A percentile compares a stretch with the other conserved stretches of the same genome.
Conservation (phyloP, 2,888 invertebrate species). For the Scelioninae gen. 2 region DNA sequence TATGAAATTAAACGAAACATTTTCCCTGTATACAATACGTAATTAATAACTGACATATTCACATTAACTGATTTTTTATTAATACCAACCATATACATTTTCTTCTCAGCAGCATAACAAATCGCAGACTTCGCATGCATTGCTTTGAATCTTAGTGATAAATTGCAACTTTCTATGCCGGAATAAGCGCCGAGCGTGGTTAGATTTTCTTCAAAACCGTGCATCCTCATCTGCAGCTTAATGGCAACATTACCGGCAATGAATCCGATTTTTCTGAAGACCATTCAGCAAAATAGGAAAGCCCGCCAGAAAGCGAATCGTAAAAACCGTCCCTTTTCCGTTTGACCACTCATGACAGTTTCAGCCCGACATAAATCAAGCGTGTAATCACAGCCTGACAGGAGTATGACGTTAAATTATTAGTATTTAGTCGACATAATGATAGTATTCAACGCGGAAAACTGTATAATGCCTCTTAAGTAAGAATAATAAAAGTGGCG, state of each 20-base stretch:
- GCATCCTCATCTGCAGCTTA: background rate
- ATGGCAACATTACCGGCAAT: too few species aligned
- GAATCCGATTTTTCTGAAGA: too few species aligned
- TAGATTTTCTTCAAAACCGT: conserved; percentile 3
- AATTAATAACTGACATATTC: too few species aligned
- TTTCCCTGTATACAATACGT: too few species aligned
- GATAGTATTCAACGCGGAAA: conserved; percentile 33
- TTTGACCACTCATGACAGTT: background rate
- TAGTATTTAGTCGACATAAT: conserved; percentile 36
- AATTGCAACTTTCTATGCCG: conserved; percentile 40
- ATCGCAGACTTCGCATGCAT: conserved; percentile 1
- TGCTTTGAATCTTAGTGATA: conserved; percentile 44
- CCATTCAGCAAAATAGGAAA: too few species aligned
- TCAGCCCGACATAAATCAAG: conserved; percentile 23
- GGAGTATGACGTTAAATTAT: conserved; percentile 27
- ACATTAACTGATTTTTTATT: too few species aligned
- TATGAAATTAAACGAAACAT: too few species aligned
- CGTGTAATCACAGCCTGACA: conserved; percentile 32
- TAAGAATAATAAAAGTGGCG: conserved; percentile 40
- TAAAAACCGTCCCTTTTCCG: background rate
- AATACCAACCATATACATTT: too few species aligned
- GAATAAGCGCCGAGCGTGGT: conserved; percentile 5
- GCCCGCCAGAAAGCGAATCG: background rate
- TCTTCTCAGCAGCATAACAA: too few species aligned
- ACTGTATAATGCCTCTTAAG: conserved; percentile 36